phyloP scores from a whole-genome alignment of 2,797 vertebrate species.

The Heterohyrax brucei region DNA sequence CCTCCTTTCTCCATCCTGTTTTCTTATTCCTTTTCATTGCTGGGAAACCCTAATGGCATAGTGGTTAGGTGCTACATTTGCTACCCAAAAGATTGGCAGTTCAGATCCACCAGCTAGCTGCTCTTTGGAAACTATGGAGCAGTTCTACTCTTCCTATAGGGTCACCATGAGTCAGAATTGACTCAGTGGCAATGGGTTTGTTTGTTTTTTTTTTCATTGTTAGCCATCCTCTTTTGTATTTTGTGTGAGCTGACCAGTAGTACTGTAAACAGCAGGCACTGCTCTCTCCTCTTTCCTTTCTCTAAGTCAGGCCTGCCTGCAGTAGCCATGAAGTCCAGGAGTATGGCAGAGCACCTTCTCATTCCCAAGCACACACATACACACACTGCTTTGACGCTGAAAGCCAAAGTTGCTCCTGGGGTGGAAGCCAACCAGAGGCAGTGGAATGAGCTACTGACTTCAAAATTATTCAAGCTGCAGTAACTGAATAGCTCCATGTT shows the following conservation, averaged over 20 bases:
- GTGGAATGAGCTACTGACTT: not conserved
- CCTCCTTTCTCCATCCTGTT: too few relatives aligned
- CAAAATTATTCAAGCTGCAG: not conserved
- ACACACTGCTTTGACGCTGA: not conserved
- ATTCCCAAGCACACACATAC: too few relatives aligned
- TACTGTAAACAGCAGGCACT: not conserved
- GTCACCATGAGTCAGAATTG: too few relatives aligned
- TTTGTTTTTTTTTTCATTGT: not conserved
- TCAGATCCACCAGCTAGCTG: too few relatives aligned
- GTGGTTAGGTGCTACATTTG: too few relatives aligned
- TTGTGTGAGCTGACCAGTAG: not conserved
- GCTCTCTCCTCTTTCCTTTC: not conserved
- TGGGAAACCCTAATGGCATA: too few relatives aligned
- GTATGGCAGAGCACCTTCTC: rapidly evolving
- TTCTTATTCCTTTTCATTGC: not conserved
- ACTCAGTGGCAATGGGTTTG: too few relatives aligned
- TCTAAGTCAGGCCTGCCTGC: not conserved
- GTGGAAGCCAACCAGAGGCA: not conserved
- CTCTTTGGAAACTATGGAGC: too few relatives aligned
- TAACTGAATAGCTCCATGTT: not conserved
- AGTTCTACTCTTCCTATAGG: too few relatives aligned
- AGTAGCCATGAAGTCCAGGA: not conserved
- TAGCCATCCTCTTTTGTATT: not conserved
- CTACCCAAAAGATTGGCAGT: too few relatives aligned
- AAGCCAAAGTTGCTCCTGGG: not conserved